These are phyloP conservation scores for Capreolus pygargus DNA, from an alignment of 2,113 vertebrate species.

Conservation along the genomic window DNA sequence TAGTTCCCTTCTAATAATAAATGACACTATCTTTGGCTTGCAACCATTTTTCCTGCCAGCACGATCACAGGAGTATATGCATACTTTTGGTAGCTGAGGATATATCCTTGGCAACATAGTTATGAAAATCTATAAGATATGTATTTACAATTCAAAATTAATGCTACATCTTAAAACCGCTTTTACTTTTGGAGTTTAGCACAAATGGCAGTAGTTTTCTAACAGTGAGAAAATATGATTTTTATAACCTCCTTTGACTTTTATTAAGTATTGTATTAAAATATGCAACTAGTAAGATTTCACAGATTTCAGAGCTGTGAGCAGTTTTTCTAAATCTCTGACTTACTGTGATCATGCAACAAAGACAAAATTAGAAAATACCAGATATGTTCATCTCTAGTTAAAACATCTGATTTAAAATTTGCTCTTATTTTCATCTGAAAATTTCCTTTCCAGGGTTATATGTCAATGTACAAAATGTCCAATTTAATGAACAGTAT, in stretches of 20 bases:
- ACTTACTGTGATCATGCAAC: neutral
- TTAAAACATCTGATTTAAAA: conserved; percentile 29
- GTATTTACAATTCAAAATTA: conserved; percentile 28
- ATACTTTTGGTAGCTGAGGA: conserved; percentile 1
- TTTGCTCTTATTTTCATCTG: conserved; percentile 32
- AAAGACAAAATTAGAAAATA: conserved; percentile 28
- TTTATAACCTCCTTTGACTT: conserved; percentile 1
- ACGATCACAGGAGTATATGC: neutral
- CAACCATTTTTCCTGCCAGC: neutral
- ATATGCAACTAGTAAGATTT: conserved; percentile 19
- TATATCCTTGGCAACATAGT: neutral
- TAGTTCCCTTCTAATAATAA: neutral
- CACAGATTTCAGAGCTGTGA: conserved; percentile 2
- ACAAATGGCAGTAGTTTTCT: conserved; percentile 31
- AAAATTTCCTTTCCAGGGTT: neutral
- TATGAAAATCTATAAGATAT: conserved; percentile 14
- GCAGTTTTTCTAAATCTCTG: neutral
- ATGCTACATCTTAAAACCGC: neutral
- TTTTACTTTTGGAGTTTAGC: conserved; percentile 27
- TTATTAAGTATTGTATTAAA: conserved; percentile 48
- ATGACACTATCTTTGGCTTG: neutral
- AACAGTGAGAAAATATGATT: neutral
- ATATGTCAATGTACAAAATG: neutral
- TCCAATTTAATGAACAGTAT: neutral
- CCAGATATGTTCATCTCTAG: neutral